Base-by-base conservation (phyloP, 2,888 invertebrate species). In the Willowsia nigromaculata region DNA sequence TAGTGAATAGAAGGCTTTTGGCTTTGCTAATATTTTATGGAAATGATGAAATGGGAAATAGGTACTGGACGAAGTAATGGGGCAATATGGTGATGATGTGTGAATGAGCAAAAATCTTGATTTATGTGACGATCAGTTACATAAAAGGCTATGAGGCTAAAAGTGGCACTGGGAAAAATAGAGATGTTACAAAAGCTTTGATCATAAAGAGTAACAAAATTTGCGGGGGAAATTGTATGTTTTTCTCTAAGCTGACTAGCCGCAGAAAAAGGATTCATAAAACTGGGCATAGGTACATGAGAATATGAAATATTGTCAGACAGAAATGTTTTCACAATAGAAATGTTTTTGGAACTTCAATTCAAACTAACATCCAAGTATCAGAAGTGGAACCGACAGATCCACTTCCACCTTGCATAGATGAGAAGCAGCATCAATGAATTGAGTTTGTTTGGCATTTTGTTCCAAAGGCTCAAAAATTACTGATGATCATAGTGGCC, bases 71-170 rank as follows among this genome's bases (percentile, higher is more conserved):
- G 27, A 15, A 25, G 15, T 30, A 43, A 71, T 76, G 76, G 30
- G 25, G 30, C 33, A 40, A 18, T 47, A 47, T 74, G 74, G 27
- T 7, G n/a, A 50, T 43, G 74, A 30, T 40, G 53, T 80, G 59
- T 30, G 80, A 80, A 80, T 59, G 71, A 83, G 83, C 53, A 30
- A 50, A 68, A n/a, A 53, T 18, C 37, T 71, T 82, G 53, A 83
- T 83, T 83, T 83, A 83, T 83, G 62, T 68, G 68, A 53, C 68
- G 43, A 71, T 83, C 68, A 50, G 50, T 83, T 83, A 30, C 83
- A 68, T 83, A 83, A 83, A 83, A 83, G 83, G 68, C 15, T 62
- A 25, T 13, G 62, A 33, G 59, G 13, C 7, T 47, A 18, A 65
- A 25, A 43, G 25, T 74, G 13, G 11, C 4, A 37, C 11, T n/a